Evolutionary conservation across 2,888 invertebrate genomes (phyloP), one percentile per base, ranked within the genome.

Genomic region (Papilio gigon): DNA sequence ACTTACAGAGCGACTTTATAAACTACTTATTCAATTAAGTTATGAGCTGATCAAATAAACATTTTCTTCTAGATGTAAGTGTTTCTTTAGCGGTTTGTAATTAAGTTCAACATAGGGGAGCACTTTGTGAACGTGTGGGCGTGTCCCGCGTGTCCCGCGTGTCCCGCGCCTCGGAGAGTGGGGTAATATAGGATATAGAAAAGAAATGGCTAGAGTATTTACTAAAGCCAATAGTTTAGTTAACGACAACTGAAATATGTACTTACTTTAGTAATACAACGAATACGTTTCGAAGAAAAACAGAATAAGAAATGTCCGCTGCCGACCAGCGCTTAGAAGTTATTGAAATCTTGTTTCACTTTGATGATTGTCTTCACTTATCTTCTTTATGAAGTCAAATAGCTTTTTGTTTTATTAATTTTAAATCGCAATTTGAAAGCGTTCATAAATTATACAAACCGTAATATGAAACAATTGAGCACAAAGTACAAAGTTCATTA

Each of bases 401-500:
- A 44, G 20, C 4, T 27, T 53, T 53, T 30, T 30, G 22, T 30
- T 53, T n/a, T 6, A n/a, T 2, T n/a, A 53, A 53, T 30, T 53
- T 53, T 30, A n/a, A 27, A 25, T 17, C 8, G 3, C 22, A 22
- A 37, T 20, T 60, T 37, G n/a, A 27, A 25, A n/a, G 42, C 27
- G 4, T 30, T 61, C 25, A 17, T 42, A 27, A 61, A 27, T 42
- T 61, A 27, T 30, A 42, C 25, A 61, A 30, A 17, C 27, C 12
- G 47, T 63, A 17, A 33, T 33, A 8, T 22, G 47, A 47, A 53
- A 37, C 25, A 25, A 37, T 42, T 40, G 27, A 37, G 25, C 35
- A 25, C 22, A 50, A 65, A 53, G 27, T 56, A 65, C 56, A 56
- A 65, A 65, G 50, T 56, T 53, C 4, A 65, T 65, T 47, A 47